These are phyloP conservation scores for Cyprinella venusta DNA, from an alignment of 2,797 vertebrate genomes.

Conservation along the genomic window DNA sequence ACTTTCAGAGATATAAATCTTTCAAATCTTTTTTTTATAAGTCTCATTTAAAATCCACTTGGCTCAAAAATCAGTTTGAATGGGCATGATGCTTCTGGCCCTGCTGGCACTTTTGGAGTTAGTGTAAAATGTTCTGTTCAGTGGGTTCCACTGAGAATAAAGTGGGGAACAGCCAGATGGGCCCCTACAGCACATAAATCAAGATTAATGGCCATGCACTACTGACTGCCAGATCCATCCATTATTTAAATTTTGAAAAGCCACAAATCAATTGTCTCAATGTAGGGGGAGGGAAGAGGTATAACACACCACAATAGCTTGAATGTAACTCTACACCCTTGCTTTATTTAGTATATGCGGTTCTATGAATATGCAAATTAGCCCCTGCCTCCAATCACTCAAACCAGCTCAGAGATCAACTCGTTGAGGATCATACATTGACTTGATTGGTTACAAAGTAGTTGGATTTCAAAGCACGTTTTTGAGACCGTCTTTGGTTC, in stretches of 20 bases:
- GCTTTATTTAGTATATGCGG: too few relatives aligned
- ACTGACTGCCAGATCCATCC: slow-evolving; percentile 62
- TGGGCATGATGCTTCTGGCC: not conserved
- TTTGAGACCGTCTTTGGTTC: too few relatives aligned
- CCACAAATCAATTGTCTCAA: slow-evolving; percentile 61
- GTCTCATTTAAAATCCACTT: not conserved
- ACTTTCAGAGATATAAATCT: not conserved
- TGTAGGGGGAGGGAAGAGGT: slow-evolving; percentile 11
- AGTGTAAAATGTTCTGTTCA: slow-evolving; percentile 55
- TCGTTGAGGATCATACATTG: too few relatives aligned
- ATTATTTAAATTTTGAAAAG: slow-evolving; percentile 63
- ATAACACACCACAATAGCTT: not conserved
- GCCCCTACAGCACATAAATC: slow-evolving; percentile 64
- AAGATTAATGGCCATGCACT: slow-evolving; percentile 60
- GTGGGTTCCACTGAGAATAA: slow-evolving; percentile 58
- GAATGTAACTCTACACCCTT: too few relatives aligned
- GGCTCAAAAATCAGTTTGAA: slow-evolving; percentile 7
- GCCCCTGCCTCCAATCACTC: too few relatives aligned
- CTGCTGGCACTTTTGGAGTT: slow-evolving; percentile 48
- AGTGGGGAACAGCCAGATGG: slow-evolving; percentile 54
- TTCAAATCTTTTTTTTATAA: not conserved
- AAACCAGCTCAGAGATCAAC: too few relatives aligned
- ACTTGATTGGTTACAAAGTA: too few relatives aligned
- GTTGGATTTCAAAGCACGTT: too few relatives aligned
- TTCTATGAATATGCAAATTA: too few relatives aligned